Evolutionary conservation across 2,888 invertebrate genomes (phyloP).

Genomic region (Drosophila aldrichi): DNA sequence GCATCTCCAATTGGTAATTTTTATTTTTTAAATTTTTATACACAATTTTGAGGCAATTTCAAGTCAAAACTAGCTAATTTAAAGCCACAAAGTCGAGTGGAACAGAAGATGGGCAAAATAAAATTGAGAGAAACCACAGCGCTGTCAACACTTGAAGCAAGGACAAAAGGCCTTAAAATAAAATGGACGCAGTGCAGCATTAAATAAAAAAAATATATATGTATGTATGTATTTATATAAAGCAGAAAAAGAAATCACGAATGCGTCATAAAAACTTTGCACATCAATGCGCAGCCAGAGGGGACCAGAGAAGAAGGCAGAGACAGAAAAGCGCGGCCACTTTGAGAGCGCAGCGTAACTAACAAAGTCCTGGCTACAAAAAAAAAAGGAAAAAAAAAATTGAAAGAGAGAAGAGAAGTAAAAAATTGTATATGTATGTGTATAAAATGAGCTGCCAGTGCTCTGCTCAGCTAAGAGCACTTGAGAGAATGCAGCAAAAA

Average conservation of each 20-base stretch:
- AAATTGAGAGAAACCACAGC: conserved; percentile 28
- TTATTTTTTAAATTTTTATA: neutral
- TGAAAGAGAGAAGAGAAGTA: conserved; percentile 6
- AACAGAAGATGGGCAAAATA: neutral
- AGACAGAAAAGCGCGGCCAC: conserved; percentile 62
- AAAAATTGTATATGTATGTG: conserved; percentile 20
- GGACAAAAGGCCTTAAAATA: conserved; percentile 70
- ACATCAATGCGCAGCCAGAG: conserved; percentile 62
- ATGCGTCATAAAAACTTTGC: conserved; percentile 79
- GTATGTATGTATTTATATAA: conserved; percentile 30
- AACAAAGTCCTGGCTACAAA: conserved; percentile 61
- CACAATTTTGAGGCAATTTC: neutral
- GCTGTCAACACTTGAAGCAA: conserved; percentile 62
- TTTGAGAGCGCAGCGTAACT: conserved; percentile 47
- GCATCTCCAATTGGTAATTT: conserved; percentile 75
- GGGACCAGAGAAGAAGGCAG: neutral
- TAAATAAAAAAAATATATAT: conserved; percentile 39
- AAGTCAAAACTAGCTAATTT: conserved; percentile 30
- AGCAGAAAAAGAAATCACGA: conserved; percentile 67
- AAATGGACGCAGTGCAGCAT: conserved; percentile 75
- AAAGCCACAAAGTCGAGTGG: conserved; percentile 17
- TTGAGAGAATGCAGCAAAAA: conserved; percentile 66
- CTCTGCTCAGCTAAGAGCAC: conserved; percentile 52
- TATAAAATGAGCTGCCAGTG: conserved; percentile 51
- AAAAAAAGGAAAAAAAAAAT: conserved; percentile 5